Base-by-base conservation (phyloP, 1,140 invertebrate species). In the Megathymus violae region DNA sequence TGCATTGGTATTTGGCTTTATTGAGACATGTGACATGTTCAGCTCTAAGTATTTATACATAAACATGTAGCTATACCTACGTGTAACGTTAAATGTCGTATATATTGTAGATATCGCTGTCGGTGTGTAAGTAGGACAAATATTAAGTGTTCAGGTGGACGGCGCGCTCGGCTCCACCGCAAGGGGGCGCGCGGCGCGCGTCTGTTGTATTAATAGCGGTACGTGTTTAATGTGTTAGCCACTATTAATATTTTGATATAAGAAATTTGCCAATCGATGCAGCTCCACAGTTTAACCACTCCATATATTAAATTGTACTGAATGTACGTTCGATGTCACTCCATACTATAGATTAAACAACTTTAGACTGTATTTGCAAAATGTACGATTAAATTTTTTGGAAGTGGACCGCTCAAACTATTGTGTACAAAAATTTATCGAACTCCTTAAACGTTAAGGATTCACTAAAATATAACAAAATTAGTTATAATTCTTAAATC, bases 1-100 rank as follows among this genome's bases (percentile, higher is more conserved):
- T 90, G 88, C 88, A 90, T 89, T 90, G 88, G 88, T 90, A 90
- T 82, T 86, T 87, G 88, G 88, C 88, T 90, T 90, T 90, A 89
- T 85, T 81, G 64, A 76, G 83, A 87, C 83, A 84, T 85, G 76
- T 75, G 72, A 74, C 75, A 82, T 88, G 85, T 88, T 86, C 86
- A 76, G 69, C 76, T 79, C 78, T 87, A 83, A 89, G 76, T 88
- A 80, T 89, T 86, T 80, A 81, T 81, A 85, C 71, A 75, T 70
- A 69, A 64, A 50, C 36, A 73, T 66, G 71, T 80, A 77, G 66
- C 60, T 62, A 56, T 76, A 67, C 34, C 27, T 31, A 22, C 60
- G 71, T 69, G 47, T 77, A 62, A 69, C 41, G 68, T 62, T 75
- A 74, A 71, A 77, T 80, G 72, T 83, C 65, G 76, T 84, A 85